Evolutionary conservation across 2,888 invertebrate genomes (phyloP).

Genomic region (Elegia similella): DNA sequence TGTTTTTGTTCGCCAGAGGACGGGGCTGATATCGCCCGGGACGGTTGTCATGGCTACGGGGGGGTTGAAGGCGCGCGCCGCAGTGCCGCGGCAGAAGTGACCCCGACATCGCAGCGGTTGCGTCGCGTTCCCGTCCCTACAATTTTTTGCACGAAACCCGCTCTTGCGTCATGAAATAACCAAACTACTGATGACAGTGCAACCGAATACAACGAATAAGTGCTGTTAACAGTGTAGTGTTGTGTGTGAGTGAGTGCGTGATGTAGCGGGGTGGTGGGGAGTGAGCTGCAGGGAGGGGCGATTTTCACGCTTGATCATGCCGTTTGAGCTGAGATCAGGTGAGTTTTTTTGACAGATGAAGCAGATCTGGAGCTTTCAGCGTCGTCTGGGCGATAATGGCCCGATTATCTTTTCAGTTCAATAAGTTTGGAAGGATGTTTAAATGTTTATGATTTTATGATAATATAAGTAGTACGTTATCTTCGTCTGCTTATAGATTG

Average conservation of each 20-base stretch:
- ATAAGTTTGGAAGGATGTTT: neutral
- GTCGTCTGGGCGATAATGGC: neutral
- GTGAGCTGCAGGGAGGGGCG: slow-evolving; percentile 61
- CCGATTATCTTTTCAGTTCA: neutral
- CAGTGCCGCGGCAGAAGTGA: slow-evolving; percentile 65
- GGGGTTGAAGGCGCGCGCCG: slow-evolving; percentile 77
- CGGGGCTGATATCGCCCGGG: slow-evolving; percentile 72
- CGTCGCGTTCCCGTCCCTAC: slow-evolving; percentile 53
- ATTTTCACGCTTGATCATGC: slow-evolving; percentile 71
- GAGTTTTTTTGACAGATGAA: slow-evolving; percentile 45
- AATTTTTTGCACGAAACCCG: slow-evolving; percentile 43
- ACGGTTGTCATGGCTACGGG: slow-evolving; percentile 67
- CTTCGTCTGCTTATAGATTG: too few relatives aligned
- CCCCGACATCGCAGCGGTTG: slow-evolving; percentile 63
- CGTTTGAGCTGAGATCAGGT: slow-evolving; percentile 77
- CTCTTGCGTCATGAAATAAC: slow-evolving; percentile 53
- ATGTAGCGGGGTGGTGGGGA: slow-evolving; percentile 59
- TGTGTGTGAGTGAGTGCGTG: slow-evolving; percentile 63
- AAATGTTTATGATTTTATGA: neutral
- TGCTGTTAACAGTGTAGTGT: slow-evolving; percentile 40
- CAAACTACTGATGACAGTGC: slow-evolving; percentile 43
- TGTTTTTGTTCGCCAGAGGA: slow-evolving; percentile 70
- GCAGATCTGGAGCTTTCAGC: slow-evolving; percentile 17
- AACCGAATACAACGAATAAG: slow-evolving; percentile 38
- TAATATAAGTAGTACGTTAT: too few relatives aligned